Evolutionary conservation across 1,140 invertebrate genomes (phyloP).

Genomic region (Tetramorium simillimum): DNA sequence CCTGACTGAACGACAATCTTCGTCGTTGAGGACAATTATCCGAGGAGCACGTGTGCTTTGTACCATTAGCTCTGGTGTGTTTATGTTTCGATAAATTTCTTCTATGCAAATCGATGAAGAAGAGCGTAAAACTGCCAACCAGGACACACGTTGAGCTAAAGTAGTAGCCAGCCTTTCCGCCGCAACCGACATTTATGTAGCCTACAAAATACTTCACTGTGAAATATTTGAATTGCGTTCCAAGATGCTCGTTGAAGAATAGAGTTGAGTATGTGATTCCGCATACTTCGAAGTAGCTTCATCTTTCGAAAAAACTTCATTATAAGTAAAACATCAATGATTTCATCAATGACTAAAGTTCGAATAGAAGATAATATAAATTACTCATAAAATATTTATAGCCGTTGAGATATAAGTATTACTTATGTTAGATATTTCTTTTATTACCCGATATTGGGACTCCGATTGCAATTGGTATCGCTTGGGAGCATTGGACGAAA

Average conservation of each 20-base stretch:
- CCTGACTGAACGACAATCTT: slow-evolving; percentile 87
- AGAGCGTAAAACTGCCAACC: slow-evolving; percentile 91
- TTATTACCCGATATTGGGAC: slow-evolving; percentile 92
- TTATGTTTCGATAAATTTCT: slow-evolving; percentile 89
- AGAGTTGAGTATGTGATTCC: not conserved
- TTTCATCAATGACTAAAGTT: not conserved
- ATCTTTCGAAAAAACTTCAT: not conserved
- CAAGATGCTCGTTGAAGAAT: not conserved
- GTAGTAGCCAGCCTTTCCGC: slow-evolving; percentile 92
- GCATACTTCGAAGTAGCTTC: not conserved
- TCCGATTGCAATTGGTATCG: slow-evolving; percentile 93
- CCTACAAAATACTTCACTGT: slow-evolving; percentile 84
- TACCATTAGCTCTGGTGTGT: slow-evolving; percentile 88
- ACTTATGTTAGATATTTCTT: not conserved
- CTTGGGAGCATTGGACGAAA: slow-evolving; percentile 95
- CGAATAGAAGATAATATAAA: slow-evolving; percentile 6
- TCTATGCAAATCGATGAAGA: slow-evolving; percentile 92
- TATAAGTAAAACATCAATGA: not conserved
- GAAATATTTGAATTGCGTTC: not conserved
- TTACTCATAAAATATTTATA: not conserved
- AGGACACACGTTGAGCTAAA: slow-evolving; percentile 92
- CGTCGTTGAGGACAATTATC: slow-evolving; percentile 87
- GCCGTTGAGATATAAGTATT: not conserved
- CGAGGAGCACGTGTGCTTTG: slow-evolving; percentile 86
- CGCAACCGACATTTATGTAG: slow-evolving; percentile 91